Base-by-base conservation (phyloP, 2,797 vertebrate species). In the Xiphophorus birchmanni region DNA sequence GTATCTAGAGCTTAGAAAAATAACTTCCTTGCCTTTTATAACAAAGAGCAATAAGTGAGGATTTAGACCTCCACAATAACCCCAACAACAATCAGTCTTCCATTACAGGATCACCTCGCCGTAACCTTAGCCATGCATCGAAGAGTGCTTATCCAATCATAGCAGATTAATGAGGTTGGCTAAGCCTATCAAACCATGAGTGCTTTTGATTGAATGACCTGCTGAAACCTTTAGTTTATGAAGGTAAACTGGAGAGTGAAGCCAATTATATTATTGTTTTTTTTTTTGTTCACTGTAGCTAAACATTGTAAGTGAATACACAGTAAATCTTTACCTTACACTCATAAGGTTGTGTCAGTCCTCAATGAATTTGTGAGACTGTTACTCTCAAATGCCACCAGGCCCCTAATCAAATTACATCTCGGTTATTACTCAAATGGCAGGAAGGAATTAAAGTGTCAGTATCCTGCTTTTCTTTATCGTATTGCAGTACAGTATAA, bases 301-400 rank as follows among this genome's bases (percentile, higher is more conserved):
- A 18, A 35, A 88, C 78, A 74, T 52, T 11, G 5, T 69, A 67
- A 71, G 76, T 80, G 84, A 89, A 90, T 90, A 89, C 86, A 87
- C 82, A 63, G 82, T 87, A 88, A 90, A 83, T 81, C 80, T 54
- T 79, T 56, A 11, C 8, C 29, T 75, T 47, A 0, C 48, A 75
- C 35, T 76, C 32, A 1, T 81, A 26, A 15, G 69, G 80, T 84
- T 87, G 84, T 88, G 74, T 90, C 85, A 85, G 74, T 80, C 87
- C 83, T 89, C 84, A 80, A 74, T 80, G 78, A 76, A 80, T 79
- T 82, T 84, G 84, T 83, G 71, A 83, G 76, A 85, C 87, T 86
- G 85, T 82, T 72, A 9, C 69, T 7, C 42, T 72, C 40, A 71
- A 13, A 72, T 7, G 42, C 40, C 40, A 75, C 71, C 12, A 5